A percentile compares a stretch with the other conserved stretches of the same genome.
These are phyloP conservation scores for Oncorhynchus keta DNA, from an alignment of 2,113 vertebrate genomes.

Conservation along the genomic window DNA sequence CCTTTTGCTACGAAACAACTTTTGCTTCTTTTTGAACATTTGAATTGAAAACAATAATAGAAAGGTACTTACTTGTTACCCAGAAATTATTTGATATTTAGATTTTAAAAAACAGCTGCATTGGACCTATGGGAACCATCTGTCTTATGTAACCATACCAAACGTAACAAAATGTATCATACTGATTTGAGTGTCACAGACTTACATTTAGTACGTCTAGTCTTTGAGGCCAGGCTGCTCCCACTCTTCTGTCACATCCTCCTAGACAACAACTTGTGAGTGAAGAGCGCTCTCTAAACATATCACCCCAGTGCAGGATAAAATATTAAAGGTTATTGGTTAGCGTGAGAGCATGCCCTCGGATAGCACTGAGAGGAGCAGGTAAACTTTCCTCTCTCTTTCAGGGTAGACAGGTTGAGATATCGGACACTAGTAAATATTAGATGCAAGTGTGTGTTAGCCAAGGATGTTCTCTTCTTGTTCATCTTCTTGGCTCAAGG, in stretches of 20 bases:
- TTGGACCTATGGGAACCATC: no score
- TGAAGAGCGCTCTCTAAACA: slow-evolving; percentile 70
- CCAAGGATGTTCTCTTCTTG: slow-evolving; percentile 11
- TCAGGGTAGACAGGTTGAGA: slow-evolving; percentile 55
- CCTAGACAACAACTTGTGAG: slow-evolving; percentile 62
- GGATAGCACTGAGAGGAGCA: slow-evolving; percentile 42
- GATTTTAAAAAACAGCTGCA: no score
- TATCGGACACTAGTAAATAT: slow-evolving; percentile 70
- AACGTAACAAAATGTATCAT: no score
- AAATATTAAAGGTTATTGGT: slow-evolving; percentile 83
- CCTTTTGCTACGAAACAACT: no score
- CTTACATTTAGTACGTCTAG: no score
- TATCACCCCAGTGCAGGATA: slow-evolving; percentile 68
- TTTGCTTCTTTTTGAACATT: no score
- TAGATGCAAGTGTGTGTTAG: slow-evolving; percentile 62
- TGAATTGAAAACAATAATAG: no score
- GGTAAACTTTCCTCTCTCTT: slow-evolving; percentile 50
- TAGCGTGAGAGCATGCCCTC: slow-evolving; percentile 60
- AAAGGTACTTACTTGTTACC: no score
- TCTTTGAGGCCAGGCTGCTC: no score
- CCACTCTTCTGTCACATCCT: slow-evolving; percentile 19
- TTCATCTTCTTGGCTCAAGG: background rate
- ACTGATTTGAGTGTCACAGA: no score
- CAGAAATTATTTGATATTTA: no score
- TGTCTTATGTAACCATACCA: no score